Base-by-base conservation (phyloP, 2,113 vertebrate genomes). In the Rhinopomastus cyanomelas region DNA sequence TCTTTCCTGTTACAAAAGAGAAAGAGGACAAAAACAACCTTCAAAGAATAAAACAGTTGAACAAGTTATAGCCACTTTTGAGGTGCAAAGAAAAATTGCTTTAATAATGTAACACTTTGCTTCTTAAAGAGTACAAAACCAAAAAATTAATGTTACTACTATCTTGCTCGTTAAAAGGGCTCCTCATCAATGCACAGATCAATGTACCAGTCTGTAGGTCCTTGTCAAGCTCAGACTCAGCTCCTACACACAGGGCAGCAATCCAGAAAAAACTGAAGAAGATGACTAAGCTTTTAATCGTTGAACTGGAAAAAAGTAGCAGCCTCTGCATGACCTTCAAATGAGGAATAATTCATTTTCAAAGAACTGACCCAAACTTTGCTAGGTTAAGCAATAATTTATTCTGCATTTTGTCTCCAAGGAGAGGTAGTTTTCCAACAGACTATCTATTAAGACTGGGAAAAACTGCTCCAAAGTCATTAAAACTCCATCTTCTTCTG, bases 281-380 rank as follows among this genome's bases (percentile, higher is more conserved):
- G 32, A 78, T 90, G 87, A 90, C 51, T 76, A 76, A 92, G 36
- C 27, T 93, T 79, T 89, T 76, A 69, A 84, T 81, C 62, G 88
- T 0, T 51, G 71, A 88, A 67, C 55, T 92, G 66, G 84, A 90
- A 93, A n/a, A 71, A 46, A 84, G 30, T 8, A 88, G 8, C 44
- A 82, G 81, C 71, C 64, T 73, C 67, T 61, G 36, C 79, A 68
- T 18, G 81, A 89, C 90, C 87, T 94, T 89, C 72, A 53, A 62
- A 66, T 29, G 20, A 80, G 20, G 17, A 93, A n/a, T 57, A 30
- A 90, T 60, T 90, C 57, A 6, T 75, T 89, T 90, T 42, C 62
- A 85, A 79, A 82, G 29, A 87, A 87, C 17, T 87, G 74, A 93
- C 81, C 59, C 71, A 87, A 88, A 90, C 32, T 79, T 84, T 66